Conservation (phyloP, 1,140 invertebrate genomes). For the Drosophila azteca region DNA sequence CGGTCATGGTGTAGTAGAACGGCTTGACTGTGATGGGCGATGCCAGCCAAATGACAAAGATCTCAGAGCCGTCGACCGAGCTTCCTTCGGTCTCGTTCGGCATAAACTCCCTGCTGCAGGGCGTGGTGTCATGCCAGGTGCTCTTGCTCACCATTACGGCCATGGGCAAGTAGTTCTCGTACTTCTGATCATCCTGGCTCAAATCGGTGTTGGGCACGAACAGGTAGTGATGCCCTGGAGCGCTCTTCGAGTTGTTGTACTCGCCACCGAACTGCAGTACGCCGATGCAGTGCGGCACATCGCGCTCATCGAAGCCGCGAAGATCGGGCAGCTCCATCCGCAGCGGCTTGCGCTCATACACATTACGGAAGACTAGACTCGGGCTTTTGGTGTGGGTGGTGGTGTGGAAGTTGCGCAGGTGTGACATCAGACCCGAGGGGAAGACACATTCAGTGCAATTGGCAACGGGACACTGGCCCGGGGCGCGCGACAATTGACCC, state of each 20-base stretch:
- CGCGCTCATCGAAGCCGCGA: not conserved
- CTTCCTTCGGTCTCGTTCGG: constrained; percentile 5
- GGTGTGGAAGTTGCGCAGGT: constrained; percentile 34
- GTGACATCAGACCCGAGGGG: constrained; percentile 34
- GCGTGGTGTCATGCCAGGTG: constrained; percentile 27
- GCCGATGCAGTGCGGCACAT: constrained; percentile 18
- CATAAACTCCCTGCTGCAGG: not conserved
- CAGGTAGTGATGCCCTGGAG: constrained; percentile 19
- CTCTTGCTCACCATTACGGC: constrained; percentile 39
- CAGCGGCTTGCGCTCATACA: constrained; percentile 19
- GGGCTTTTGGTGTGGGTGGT: not conserved
- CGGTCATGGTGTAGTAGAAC: constrained; percentile 42
- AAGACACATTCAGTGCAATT: constrained; percentile 32
- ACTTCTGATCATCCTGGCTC: not conserved
- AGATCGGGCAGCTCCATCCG: constrained; percentile 22
- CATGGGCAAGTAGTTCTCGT: constrained; percentile 35
- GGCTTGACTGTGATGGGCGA: constrained; percentile 15
- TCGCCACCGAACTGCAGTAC: constrained; percentile 42
- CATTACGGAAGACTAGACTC: not conserved
- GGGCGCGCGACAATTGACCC: constrained; percentile 13
- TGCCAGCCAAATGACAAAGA: constrained; percentile 56
- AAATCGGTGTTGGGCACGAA: constrained; percentile 22
- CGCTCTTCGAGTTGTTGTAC: not conserved
- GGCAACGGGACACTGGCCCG: constrained; percentile 40
- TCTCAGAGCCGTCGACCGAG: not conserved